Evolutionary conservation across 2,113 vertebrate genomes (phyloP).

Genomic region (Numenius arquata): DNA sequence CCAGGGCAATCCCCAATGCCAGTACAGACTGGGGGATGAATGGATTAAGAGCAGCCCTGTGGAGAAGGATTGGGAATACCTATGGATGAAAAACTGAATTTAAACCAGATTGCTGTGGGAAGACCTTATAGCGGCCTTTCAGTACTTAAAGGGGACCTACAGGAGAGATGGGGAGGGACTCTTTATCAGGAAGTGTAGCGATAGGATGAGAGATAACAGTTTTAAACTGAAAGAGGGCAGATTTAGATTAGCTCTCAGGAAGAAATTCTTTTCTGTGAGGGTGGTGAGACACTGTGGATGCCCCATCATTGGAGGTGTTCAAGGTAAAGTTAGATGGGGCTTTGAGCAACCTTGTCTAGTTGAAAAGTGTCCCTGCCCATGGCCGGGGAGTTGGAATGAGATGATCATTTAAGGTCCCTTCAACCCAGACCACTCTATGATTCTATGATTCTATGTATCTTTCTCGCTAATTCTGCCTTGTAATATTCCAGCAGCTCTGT

Average conservation of each 20-base stretch:
- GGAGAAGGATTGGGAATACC: not conserved
- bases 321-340: not conserved
- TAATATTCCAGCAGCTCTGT: not conserved
- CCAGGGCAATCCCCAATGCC: accelerated
- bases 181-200: not conserved
- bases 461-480: not conserved
- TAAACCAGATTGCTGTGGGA: not conserved
- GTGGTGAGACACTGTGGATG: not conserved
- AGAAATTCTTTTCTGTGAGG: not conserved
- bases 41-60: not conserved
- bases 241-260: not conserved
- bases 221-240: not conserved
- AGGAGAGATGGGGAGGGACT: not conserved
- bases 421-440: not conserved
- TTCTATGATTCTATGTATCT: not conserved
- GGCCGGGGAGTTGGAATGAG: not conserved
- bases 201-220: not conserved
- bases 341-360: not conserved
- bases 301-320: not conserved
- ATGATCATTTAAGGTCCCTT: not conserved
- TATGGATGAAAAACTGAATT: not conserved
- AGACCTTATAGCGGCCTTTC: not conserved
- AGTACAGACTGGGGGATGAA: not conserved
- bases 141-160: not conserved
- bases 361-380: not conserved